These are phyloP conservation scores for Mustelus asterias DNA, from an alignment of 2,113 vertebrate species.

Conservation along the genomic window DNA sequence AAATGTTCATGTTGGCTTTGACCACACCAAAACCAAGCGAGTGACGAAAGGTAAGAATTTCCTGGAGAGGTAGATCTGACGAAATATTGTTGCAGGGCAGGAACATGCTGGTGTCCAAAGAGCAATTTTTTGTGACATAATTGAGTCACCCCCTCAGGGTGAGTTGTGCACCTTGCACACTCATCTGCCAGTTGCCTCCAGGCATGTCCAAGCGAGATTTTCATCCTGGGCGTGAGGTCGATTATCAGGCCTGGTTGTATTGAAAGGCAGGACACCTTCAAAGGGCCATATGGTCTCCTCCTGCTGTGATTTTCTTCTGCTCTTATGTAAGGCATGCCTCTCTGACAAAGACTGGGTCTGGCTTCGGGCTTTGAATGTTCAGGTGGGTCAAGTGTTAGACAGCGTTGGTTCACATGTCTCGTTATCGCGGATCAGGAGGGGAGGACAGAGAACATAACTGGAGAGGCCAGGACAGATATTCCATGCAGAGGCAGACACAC, in stretches of 20 bases:
- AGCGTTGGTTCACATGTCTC: not conserved
- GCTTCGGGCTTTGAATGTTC: not conserved
- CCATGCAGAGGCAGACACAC: not conserved
- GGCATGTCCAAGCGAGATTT: not conserved
- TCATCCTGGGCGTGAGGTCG: not conserved
- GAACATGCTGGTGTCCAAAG: not conserved
- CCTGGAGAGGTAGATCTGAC: not conserved
- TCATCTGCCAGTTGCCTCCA: not conserved
- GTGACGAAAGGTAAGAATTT: not conserved
- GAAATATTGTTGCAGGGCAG: not conserved
- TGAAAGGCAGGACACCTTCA: not conserved
- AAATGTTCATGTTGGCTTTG: not conserved
- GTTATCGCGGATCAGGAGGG: not conserved
- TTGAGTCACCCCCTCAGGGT: not conserved
- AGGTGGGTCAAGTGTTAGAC: not conserved
- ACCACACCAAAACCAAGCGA: not conserved
- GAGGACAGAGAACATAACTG: not conserved
- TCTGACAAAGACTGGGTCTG: not conserved
- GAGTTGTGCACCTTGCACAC: not conserved
- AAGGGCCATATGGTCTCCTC: not conserved
- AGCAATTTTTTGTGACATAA: not conserved
- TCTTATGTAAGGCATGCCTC: not conserved
- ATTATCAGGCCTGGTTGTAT: not conserved
- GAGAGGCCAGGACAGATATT: not conserved
- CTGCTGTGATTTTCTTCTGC: not conserved